These are phyloP conservation scores for Luscinia luscinia DNA, from an alignment of 2,797 vertebrate genomes.

Conservation along the genomic window DNA sequence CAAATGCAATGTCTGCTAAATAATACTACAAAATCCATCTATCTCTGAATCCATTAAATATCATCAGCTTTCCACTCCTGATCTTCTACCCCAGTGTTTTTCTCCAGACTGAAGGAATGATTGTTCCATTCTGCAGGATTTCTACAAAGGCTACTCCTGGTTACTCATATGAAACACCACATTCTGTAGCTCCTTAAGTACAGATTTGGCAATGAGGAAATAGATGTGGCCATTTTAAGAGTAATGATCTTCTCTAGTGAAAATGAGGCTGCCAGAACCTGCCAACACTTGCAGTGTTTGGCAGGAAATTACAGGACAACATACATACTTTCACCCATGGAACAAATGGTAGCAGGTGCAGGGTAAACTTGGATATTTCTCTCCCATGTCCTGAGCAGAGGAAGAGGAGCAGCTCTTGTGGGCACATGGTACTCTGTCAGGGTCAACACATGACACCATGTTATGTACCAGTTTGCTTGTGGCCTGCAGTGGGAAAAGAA, in stretches of 20 bases:
- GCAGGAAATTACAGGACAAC: neutral
- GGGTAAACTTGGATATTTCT: neutral
- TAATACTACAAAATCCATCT: neutral
- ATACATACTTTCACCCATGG: neutral
- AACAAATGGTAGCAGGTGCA: neutral
- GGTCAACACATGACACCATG: neutral
- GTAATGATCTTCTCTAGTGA: neutral
- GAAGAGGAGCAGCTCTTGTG: fast-evolving
- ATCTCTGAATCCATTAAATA: fast-evolving
- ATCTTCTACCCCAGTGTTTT: neutral
- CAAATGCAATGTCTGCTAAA: neutral
- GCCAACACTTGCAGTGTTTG: neutral
- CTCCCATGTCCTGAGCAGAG: neutral
- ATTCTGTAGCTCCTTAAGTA: neutral
- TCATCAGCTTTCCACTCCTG: neutral
- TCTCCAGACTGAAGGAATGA: neutral
- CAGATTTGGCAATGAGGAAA: neutral
- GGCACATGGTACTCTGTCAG: neutral
- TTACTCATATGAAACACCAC: neutral
- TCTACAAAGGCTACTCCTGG: neutral
- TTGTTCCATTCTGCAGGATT: neutral
- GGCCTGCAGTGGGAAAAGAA: neutral
- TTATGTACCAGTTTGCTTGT: neutral
- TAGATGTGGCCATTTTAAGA: neutral
- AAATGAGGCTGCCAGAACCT: neutral